A percentile compares a stretch with the other conserved stretches of the same genome.
phyloP scores from a whole-genome alignment of 2,797 vertebrate species.

The Clarias platycephalus region DNA sequence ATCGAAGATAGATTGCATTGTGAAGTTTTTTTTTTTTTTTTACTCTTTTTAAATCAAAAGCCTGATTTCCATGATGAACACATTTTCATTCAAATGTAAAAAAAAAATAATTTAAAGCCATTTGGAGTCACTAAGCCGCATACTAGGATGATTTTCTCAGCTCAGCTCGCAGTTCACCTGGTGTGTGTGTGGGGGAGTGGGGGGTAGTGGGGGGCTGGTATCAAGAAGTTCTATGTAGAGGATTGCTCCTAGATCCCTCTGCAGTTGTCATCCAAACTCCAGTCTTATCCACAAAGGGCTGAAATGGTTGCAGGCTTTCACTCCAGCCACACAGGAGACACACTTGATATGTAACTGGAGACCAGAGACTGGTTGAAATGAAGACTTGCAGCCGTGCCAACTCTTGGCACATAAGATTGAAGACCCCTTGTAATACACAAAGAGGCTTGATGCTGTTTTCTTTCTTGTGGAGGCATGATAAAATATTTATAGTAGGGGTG shows the following conservation, averaged over 20 bases:
- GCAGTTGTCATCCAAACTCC: not conserved
- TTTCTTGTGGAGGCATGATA: not conserved
- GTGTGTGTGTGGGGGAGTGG: no score
- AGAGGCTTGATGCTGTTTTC: not conserved
- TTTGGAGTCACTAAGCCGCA: not conserved
- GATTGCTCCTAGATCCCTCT: not conserved
- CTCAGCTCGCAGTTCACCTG: not conserved
- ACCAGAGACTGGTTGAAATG: not conserved
- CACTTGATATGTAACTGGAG: not conserved
- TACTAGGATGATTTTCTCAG: not conserved
- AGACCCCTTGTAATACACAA: not conserved
- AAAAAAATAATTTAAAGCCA: not conserved
- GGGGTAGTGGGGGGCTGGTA: not conserved
- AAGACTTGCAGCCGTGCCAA: not conserved
- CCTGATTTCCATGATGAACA: not conserved
- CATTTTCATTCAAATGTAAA: not conserved
- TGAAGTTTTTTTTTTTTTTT: not conserved
- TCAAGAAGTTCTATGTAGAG: not conserved
- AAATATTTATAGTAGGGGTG: not conserved
- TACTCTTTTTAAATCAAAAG: not conserved
- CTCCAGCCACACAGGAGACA: not conserved
- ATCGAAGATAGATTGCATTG: not conserved
- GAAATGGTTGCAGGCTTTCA: not conserved
- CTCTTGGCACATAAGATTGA: not conserved
- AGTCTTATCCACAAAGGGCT: not conserved